Conservation (phyloP, 2,888 invertebrate species). For the Drosophila prostipennis region DNA sequence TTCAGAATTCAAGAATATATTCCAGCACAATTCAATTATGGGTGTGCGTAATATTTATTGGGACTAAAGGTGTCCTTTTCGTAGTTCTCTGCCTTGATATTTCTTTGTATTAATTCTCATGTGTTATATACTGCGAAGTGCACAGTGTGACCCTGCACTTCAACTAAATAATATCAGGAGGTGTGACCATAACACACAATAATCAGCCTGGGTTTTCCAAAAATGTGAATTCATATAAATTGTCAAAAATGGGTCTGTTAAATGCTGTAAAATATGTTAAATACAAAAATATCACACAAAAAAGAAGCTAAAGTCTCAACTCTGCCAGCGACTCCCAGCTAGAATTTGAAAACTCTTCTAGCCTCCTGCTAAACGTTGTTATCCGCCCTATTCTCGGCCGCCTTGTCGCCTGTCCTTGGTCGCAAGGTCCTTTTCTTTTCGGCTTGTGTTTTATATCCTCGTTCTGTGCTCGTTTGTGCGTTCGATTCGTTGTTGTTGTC, state of each 20-base stretch:
- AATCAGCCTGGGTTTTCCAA: no score
- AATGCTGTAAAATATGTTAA: background rate
- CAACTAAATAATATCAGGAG: background rate
- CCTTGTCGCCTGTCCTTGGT: constrained; percentile 2
- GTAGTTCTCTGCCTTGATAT: no score
- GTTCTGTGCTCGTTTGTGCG: constrained; percentile 72
- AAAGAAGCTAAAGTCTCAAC: background rate
- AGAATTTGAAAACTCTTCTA: constrained; percentile 58
- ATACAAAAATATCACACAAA: background rate
- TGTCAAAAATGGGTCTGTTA: no score
- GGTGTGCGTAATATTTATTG: no score
- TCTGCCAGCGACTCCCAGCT: background rate
- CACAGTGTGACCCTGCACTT: no score
- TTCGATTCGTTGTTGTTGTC: constrained; percentile 52
- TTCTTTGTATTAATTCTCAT: no score
- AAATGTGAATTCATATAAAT: no score
- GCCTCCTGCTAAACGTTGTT: constrained; percentile 72
- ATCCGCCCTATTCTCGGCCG: constrained; percentile 60
- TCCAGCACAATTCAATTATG: no score
- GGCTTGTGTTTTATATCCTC: constrained; percentile 66
- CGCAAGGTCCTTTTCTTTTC: constrained; percentile 20
- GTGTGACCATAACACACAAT: background rate
- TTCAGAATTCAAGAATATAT: background rate
- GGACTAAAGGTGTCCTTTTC: no score
- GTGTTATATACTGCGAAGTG: no score